Base-by-base conservation (phyloP, 2,888 invertebrate species). In the Steromphala cineraria region DNA sequence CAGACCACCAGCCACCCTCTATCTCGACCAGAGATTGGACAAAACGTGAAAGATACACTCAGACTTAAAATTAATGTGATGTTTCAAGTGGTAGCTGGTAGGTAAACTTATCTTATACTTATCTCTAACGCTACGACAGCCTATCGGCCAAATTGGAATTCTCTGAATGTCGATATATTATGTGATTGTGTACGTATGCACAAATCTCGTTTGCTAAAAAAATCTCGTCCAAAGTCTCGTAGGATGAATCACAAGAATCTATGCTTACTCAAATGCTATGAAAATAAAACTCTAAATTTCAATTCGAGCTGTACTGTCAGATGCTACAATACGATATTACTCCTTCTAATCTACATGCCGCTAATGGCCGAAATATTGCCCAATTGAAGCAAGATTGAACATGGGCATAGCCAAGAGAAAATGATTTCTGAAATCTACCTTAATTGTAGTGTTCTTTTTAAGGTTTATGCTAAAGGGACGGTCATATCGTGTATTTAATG, bases 21-120 rank as follows among this genome's bases (percentile, higher is more conserved):
- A 71, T 71, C 71, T 71, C 19, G 40, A 31, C 28, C 28, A 36
- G 71, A 36, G 71, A 67, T 67, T 67, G 21, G 10, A 21, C 19
- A 40, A 71, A 71, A 71, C 15, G n/a, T 36, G 71, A 40, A 71
- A 71, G 40, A 31, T 71, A 71, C 71, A 19, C 36, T 36, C 40
- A 71, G 71, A 13, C 71, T 36, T 15, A 40, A 36, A 71, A 71
- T 71, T 71, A 71, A 71, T 71, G 71, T 31, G 71, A 36, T 71
- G 40, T 71, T 71, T 31, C 71, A 36, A 36, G 36, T 40, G 17
- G 28, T 10, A 36, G 28, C 36, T 36, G 28, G 31, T 36, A 71
- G 31, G 40, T 71, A 71, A 17, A 19, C 36, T 19, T 71, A 71
- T 71, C 71, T 36, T 36, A 19, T 19, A 19, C 36, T 19, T 71